Conservation (phyloP, 2,797 vertebrate genomes). For the Graptemys geographica region DNA sequence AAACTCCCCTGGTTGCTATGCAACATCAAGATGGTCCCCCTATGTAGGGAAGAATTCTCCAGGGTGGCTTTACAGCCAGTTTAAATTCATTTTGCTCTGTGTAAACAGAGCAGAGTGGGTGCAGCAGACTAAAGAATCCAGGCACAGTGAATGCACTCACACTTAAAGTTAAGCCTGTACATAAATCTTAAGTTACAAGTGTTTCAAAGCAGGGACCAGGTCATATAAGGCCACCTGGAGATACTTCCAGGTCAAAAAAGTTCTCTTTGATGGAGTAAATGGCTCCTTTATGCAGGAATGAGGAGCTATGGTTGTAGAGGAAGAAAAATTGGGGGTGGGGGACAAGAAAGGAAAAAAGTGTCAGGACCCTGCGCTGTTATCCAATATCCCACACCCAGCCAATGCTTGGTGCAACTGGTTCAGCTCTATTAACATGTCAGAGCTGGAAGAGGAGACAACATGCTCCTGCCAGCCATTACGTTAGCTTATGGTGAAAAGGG, state of each 20-base stretch:
- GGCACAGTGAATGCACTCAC: background rate
- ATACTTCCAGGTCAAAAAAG: fast-evolving
- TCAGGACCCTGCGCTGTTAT: fast-evolving
- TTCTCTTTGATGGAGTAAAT: fast-evolving
- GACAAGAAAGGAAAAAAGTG: background rate
- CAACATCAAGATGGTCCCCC: background rate
- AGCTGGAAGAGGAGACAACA: background rate
- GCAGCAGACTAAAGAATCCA: fast-evolving
- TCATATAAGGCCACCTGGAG: fast-evolving
- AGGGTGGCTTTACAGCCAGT: background rate
- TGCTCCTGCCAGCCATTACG: background rate
- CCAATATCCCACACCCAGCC: background rate
- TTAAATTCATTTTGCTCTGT: background rate
- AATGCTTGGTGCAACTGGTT: fast-evolving
- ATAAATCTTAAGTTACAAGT: background rate
- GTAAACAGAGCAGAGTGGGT: background rate
- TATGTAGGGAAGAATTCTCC: background rate
- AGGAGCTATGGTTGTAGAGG: background rate
- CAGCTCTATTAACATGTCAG: background rate
- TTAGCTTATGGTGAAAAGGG: background rate
- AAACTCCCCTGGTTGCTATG: background rate
- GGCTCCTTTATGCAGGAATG: background rate
- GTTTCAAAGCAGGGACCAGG: background rate
- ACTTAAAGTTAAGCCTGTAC: background rate
- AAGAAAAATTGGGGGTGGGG: background rate